These are phyloP conservation scores for Otolemur garnettii DNA, from an alignment of 2,113 vertebrate genomes.

Conservation along the genomic window DNA sequence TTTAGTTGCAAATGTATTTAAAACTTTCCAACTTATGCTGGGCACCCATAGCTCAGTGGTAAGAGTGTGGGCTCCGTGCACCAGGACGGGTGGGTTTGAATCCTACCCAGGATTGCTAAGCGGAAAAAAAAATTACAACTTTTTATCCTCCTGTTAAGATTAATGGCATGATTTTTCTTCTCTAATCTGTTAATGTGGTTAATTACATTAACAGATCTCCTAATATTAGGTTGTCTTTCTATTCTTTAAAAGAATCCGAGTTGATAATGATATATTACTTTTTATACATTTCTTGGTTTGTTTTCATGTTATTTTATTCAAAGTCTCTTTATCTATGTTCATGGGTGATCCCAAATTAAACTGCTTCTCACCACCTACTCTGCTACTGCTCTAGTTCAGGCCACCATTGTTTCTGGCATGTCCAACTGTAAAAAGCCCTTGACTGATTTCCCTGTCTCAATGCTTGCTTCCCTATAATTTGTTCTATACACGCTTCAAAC, in stretches of 20 bases:
- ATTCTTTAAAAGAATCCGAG: neutral
- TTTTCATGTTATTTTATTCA: conserved; percentile 1
- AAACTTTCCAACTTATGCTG: neutral
- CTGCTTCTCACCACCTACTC: neutral
- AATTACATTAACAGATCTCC: neutral
- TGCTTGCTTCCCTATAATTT: neutral
- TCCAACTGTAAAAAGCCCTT: neutral
- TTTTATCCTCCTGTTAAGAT: neutral
- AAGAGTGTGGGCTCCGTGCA: no score
- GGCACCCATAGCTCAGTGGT: no score
- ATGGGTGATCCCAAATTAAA: neutral
- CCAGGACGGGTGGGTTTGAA: no score
- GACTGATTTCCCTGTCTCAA: neutral
- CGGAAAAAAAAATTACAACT: no score
- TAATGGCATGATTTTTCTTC: neutral
- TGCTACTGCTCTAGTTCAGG: neutral
- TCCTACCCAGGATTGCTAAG: no score
- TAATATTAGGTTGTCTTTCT: neutral
- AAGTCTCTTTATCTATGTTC: neutral
- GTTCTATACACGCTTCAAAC: no score
- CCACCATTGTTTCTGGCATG: neutral
- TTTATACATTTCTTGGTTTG: conserved; percentile 32
- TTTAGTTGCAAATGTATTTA: neutral
- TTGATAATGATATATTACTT: neutral
- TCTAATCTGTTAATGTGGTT: neutral